Evolutionary conservation across 2,888 invertebrate species (phyloP), one percentile per base, ranked within the genome.

Genomic region (Colostygia pectinataria): DNA sequence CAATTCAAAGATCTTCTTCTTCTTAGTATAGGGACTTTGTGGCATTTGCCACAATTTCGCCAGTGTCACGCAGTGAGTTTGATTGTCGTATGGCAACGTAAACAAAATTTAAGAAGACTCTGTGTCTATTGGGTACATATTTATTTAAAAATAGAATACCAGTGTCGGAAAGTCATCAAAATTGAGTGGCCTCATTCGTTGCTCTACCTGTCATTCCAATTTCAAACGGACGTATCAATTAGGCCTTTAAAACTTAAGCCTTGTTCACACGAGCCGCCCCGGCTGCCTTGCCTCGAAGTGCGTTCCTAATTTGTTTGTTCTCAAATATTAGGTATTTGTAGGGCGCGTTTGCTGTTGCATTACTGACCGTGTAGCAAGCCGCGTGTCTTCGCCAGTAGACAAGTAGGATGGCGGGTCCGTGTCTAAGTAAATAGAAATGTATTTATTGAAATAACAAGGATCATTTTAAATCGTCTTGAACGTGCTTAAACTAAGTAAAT

Each of bases 271-370:
- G 39, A 28, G 40, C 47, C 47, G 47, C 23, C 46, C 23, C 34
- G 46, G 27, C 39, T 38, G 48, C 27, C 12, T 20, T 10, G 28
- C 7, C 32, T 6, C 33, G 25, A 43, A 49, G 43, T 10, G 45
- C 42, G 43, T 43, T 24, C 31, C 6, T 50, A 44, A 50, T 44
- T 40, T 51, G 48, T 44, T 43, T 41, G 53, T 24, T 4, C 20
- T 44, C 36, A 50, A 44, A 50, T 29, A 20, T 6, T 20, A 20
- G 5, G 20, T 20, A 42, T 48, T 36, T 12, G 39, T 27, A 9
- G 6, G 20, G 14, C 28, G 7, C 36, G 45, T 57, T 53, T 57
- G 53, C 37, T 34, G 27, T 29, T 18, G 45, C 57, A 53, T 53
- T 51, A 53, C 32, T 15, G 33, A 31, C 23, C 47, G 42, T 43